Evolutionary conservation across 53 echinoderm and acorn worm species (phyloP), one percentile per base, ranked within the genome.

Genomic region (Actinopyga echinites): DNA sequence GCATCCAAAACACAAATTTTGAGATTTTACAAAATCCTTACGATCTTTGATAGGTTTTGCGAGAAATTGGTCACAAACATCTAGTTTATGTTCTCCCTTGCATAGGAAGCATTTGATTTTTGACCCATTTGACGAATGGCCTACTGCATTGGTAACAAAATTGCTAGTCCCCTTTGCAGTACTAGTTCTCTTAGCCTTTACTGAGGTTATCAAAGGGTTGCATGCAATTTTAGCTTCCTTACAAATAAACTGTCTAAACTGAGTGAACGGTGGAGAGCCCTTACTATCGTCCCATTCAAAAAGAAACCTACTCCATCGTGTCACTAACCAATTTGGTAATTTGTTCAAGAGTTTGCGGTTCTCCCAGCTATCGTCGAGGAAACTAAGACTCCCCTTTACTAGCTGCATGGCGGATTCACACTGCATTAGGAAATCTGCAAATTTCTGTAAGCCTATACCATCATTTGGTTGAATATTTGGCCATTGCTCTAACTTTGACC

Each of bases 141-240:
- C 68, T 31, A 34, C 29, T 30, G 10, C 68, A 24, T 34, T 1
- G 33, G 32, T 67, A 12, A 34, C 68, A 24, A 67, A 67, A 34
- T 34, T 20, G 9, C 33, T 30, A 30, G 68, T 20, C 29, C 68
- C 29, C 32, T 67, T 24, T 20, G 11, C 10, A 6, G 17, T 34
- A 67, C 68, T 30, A 30, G 8, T 67, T 32, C 11, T 12, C 19
- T 8, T 23, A 23, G 12, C 64, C 19, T 24, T 24, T 19, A 8
- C 29, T 9, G 33, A 34, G 68, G 32, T 31, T 20, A 20, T 67
- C 29, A 67, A 30, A 32, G 4, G 68, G 29, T 67, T 67, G 29
- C 68, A 67, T 20, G 68, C 68, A 67, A 67, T 67, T 20, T 67
- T 20, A 0, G 68, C 68, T 67, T 67, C 68, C 35, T 34, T 69